These are phyloP conservation scores for Platyscelio sp. DNA, from an alignment of 2,888 invertebrate genomes.

Conservation along the genomic window DNA sequence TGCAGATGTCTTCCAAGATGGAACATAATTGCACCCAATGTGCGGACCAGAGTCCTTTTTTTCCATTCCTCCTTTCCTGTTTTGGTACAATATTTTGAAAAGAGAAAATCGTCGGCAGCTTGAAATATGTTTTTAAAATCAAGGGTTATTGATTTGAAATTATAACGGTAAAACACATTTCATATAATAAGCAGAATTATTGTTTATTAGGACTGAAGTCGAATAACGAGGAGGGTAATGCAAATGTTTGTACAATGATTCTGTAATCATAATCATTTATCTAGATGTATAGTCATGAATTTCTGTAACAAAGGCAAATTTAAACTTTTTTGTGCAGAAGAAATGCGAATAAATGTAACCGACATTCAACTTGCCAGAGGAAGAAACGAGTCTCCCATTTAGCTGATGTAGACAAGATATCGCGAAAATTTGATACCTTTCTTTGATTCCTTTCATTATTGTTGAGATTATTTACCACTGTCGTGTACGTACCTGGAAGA, in stretches of 20 bases:
- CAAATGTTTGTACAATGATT: constrained; percentile 5
- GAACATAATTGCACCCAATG: constrained; percentile 35
- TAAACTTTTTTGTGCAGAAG: constrained; percentile 40
- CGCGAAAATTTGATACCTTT: constrained; percentile 61
- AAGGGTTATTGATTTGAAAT: no score
- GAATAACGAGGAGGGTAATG: no score
- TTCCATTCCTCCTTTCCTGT: neutral
- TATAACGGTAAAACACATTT: no score
- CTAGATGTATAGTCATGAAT: constrained; percentile 27
- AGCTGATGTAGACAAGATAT: constrained; percentile 52
- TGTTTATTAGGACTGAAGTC: no score
- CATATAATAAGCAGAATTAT: no score
- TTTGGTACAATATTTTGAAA: no score
- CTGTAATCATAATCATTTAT: constrained; percentile 38
- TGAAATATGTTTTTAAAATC: no score
- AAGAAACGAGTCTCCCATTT: constrained; percentile 54
- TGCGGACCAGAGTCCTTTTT: no score
- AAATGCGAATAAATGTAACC: constrained; percentile 42
- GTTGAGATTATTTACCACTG: constrained; percentile 40
- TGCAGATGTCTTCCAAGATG: constrained; percentile 30
- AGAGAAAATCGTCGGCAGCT: no score
- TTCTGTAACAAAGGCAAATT: constrained; percentile 28
- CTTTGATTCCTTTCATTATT: constrained; percentile 55
- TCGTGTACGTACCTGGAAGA: constrained; percentile 17
- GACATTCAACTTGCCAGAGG: constrained; percentile 48